Conservation (phyloP, 2,113 vertebrate species). For the Xenopus laevis region DNA sequence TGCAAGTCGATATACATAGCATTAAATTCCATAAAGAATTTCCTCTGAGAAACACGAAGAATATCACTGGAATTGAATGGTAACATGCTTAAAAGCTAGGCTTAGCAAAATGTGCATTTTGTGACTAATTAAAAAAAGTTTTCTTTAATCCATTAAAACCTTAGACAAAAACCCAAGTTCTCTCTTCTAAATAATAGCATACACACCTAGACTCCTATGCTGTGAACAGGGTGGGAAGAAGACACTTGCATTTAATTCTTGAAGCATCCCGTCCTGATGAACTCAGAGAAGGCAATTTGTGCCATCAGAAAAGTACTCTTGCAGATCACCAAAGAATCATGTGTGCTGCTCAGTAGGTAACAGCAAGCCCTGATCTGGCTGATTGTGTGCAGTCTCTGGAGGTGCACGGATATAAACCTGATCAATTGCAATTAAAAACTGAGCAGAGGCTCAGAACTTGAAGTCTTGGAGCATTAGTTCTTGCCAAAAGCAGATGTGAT, state of each 20-base stretch:
- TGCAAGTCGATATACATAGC: no score
- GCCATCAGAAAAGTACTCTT: slow-evolving; percentile 88
- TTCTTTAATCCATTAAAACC: not conserved
- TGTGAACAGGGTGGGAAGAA: slow-evolving; percentile 96
- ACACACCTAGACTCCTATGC: slow-evolving; percentile 95
- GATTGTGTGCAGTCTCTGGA: slow-evolving; percentile 75
- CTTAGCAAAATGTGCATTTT: not conserved
- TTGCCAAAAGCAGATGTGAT: slow-evolving; percentile 97
- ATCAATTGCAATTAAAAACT: slow-evolving; percentile 85
- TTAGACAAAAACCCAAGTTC: slow-evolving; percentile 31
- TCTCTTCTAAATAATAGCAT: slow-evolving; percentile 54
- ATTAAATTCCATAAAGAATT: no score
- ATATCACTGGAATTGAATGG: no score
- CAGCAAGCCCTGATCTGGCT: slow-evolving; percentile 71
- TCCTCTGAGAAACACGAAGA: no score
- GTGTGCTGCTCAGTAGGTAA: slow-evolving; percentile 74
- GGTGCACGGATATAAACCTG: slow-evolving; percentile 85
- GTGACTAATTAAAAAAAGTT: not conserved
- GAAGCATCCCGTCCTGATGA: slow-evolving; percentile 98
- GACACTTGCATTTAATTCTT: slow-evolving; percentile 97
- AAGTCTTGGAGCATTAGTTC: slow-evolving; percentile 86
- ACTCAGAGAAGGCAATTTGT: slow-evolving; percentile 89
- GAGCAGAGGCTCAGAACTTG: slow-evolving; percentile 78
- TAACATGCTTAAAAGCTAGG: no score
- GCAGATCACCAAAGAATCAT: slow-evolving; percentile 75